A percentile compares a stretch with the other conserved stretches of the same genome.
These are phyloP conservation scores for Enteromius afrohamiltoni DNA, from an alignment of 2,797 vertebrate genomes.

Conservation along the genomic window DNA sequence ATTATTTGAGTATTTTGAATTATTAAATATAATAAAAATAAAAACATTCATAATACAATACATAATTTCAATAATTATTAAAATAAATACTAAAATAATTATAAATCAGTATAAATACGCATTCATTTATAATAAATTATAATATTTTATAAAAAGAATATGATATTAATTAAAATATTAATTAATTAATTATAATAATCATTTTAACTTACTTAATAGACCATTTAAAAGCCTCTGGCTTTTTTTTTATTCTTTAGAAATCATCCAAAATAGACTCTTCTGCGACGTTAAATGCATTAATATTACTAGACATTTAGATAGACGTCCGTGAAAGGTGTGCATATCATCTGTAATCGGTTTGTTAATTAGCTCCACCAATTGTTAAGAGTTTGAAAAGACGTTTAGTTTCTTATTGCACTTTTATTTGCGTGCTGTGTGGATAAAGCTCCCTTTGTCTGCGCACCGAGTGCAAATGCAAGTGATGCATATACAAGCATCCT, in stretches of 20 bases:
- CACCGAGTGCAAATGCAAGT: background rate
- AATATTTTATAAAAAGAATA: too few relatives aligned
- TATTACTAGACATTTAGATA: background rate
- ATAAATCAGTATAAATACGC: too few relatives aligned
- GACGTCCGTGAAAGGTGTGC: background rate
- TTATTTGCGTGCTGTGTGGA: background rate
- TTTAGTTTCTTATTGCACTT: background rate
- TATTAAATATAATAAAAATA: background rate
- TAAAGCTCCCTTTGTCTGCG: background rate
- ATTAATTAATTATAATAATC: too few relatives aligned
- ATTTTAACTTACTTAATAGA: too few relatives aligned
- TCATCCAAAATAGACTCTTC: background rate
- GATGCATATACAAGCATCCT: conserved; percentile 30
- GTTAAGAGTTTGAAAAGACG: background rate
- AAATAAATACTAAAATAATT: too few relatives aligned
- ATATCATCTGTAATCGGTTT: background rate
- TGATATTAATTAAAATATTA: too few relatives aligned
- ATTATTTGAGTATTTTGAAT: too few relatives aligned
- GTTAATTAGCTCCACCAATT: background rate
- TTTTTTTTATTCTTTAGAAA: background rate
- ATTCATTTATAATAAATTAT: too few relatives aligned
- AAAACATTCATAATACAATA: too few relatives aligned
- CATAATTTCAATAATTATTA: too few relatives aligned
- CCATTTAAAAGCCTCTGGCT: background rate
- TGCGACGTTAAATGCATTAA: background rate